Percentiles rank a stretch among this genome's conserved stretches.
These are phyloP conservation scores for Lepidochrysops patricia DNA, from an alignment of 2,888 invertebrate species.

Conservation along the genomic window DNA sequence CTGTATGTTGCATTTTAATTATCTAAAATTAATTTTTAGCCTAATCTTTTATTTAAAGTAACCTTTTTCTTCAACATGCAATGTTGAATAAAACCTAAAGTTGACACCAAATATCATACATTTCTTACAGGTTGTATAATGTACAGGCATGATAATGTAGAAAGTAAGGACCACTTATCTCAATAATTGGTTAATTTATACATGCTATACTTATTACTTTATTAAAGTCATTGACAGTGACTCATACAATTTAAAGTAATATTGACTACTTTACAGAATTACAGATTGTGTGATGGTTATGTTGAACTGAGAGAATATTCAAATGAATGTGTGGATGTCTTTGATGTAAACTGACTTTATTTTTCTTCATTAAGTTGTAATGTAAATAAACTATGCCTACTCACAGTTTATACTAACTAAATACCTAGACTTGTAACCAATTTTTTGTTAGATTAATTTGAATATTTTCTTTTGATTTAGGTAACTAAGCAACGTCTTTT, in stretches of 20 bases:
- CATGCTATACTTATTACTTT: background rate
- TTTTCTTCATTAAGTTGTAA: conserved; percentile 12
- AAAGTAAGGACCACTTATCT: background rate
- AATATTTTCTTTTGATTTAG: too few species aligned
- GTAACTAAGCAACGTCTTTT: too few species aligned
- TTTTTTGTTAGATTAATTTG: too few species aligned
- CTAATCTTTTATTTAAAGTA: too few species aligned
- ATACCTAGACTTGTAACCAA: too few species aligned
- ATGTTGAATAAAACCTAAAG: too few species aligned
- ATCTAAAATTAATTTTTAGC: too few species aligned
- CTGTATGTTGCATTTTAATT: too few species aligned
- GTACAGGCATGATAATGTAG: background rate
- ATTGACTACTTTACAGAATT: conserved; percentile 46
- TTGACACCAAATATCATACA: too few species aligned
- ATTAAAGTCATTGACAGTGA: background rate
- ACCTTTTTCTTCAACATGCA: too few species aligned
- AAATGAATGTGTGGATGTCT: conserved; percentile 54
- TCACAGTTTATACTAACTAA: too few species aligned
- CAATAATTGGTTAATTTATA: background rate
- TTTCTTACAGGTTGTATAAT: background rate
- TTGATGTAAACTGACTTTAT: conserved; percentile 40
- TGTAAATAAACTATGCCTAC: too few species aligned
- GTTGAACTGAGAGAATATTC: conserved; percentile 43
- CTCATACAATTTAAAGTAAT: background rate
- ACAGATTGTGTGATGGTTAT: conserved; percentile 55